Evolutionary conservation across 2,797 vertebrate genomes (phyloP).

Genomic region (Fundulus diaphanus): DNA sequence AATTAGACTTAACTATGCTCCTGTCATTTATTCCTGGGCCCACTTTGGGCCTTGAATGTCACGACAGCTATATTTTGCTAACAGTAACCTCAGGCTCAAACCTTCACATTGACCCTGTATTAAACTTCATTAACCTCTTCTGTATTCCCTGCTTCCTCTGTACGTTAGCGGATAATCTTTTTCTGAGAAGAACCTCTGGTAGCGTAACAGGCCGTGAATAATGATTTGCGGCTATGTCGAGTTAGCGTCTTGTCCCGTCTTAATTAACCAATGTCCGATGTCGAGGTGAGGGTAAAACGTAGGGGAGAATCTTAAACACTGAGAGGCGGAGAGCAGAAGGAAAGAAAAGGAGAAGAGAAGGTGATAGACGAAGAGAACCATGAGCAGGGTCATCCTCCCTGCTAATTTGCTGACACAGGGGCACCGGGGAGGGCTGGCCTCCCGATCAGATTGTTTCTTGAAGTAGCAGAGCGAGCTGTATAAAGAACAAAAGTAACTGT

Average conservation of each 20-base stretch:
- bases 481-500: slow-evolving; percentile 84
- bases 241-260: slow-evolving; percentile 37
- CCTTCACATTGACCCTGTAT: slow-evolving; percentile 45
- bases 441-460: slow-evolving; percentile 82
- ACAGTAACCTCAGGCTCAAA: slow-evolving; percentile 15
- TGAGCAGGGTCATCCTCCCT: slow-evolving; percentile 66
- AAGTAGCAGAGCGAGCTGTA: slow-evolving; percentile 76
- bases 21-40: background rate
- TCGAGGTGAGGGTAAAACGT: slow-evolving; percentile 56
- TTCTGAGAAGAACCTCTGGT: slow-evolving; percentile 12
- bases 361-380: slow-evolving; percentile 32
- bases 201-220: slow-evolving; percentile 34
- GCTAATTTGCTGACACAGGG: slow-evolving; percentile 84
- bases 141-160: slow-evolving; percentile 10
- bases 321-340: slow-evolving; percentile 39
- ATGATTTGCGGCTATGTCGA: slow-evolving; percentile 26
- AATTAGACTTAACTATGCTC: background rate
- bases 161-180: slow-evolving; percentile 44
- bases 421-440: slow-evolving; percentile 69
- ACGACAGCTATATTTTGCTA: background rate
- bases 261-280: slow-evolving; percentile 70
- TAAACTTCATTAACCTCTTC: slow-evolving; percentile 63
- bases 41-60: background rate
- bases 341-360: slow-evolving; percentile 16
- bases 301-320: slow-evolving; percentile 69